These are phyloP conservation scores for Naso thynnoides DNA, from an alignment of 2,797 vertebrate genomes.

Conservation along the genomic window DNA sequence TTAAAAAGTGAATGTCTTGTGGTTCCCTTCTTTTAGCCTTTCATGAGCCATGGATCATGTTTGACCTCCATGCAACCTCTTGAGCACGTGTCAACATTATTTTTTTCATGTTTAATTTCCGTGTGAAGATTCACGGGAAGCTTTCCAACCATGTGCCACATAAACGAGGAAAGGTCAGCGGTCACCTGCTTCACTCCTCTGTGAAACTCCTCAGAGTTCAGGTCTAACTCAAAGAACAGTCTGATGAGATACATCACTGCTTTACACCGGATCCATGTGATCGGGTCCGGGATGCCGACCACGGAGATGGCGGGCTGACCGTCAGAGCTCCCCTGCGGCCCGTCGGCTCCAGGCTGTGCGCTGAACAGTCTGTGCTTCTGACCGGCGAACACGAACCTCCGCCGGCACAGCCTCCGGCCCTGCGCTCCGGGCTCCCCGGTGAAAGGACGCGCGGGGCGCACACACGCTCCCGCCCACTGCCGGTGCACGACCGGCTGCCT, in stretches of 20 bases:
- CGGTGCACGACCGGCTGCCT: not conserved
- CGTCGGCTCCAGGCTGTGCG: constrained; percentile 37
- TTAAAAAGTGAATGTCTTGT: too few relatives aligned
- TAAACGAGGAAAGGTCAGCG: too few relatives aligned
- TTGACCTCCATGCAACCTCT: not conserved
- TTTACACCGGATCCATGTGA: constrained; percentile 76
- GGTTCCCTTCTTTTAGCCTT: not conserved
- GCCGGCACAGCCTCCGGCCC: constrained; percentile 16
- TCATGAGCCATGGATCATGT: not conserved
- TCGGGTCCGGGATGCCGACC: constrained; percentile 67
- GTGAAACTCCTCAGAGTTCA: constrained; percentile 70
- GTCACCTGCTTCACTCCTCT: constrained; percentile 77
- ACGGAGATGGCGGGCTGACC: constrained; percentile 55
- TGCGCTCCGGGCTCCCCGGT: not conserved
- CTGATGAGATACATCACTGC: constrained; percentile 44
- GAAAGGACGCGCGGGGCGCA: not conserved
- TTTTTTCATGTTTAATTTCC: not conserved
- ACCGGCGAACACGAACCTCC: constrained; percentile 27
- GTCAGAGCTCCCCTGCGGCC: constrained; percentile 15
- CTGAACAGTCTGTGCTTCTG: constrained; percentile 58
- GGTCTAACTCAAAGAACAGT: constrained; percentile 61
- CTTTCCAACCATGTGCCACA: not conserved
- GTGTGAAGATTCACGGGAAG: not conserved
- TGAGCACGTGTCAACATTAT: not conserved
- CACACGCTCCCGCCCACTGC: not conserved